A percentile compares a stretch with the other conserved stretches of the same genome.
These are phyloP conservation scores for Podilymbus podiceps DNA, from an alignment of 2,113 vertebrate species.

Conservation along the genomic window DNA sequence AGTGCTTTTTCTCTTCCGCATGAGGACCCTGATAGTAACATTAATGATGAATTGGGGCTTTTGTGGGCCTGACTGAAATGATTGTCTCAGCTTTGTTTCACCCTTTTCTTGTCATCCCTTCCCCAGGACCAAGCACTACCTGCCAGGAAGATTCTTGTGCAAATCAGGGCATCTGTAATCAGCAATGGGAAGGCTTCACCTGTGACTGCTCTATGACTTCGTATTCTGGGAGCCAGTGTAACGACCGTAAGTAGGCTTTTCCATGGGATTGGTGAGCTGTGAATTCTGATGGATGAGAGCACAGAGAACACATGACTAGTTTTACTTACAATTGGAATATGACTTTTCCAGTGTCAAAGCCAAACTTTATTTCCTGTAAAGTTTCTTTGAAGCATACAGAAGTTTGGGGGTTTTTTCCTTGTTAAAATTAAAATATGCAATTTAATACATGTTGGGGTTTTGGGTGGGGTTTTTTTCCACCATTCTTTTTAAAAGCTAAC, in stretches of 20 bases:
- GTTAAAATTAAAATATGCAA: background rate
- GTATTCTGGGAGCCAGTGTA: constrained; percentile 92
- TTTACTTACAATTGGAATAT: background rate
- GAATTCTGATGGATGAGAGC: background rate
- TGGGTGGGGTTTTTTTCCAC: background rate
- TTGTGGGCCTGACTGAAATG: background rate
- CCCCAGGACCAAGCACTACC: constrained; percentile 89
- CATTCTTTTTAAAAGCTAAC: background rate
- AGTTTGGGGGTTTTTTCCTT: background rate
- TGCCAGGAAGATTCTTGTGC: constrained; percentile 97
- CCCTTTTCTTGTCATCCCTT: background rate
- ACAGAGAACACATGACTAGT: background rate
- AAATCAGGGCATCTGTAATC: constrained; percentile 96
- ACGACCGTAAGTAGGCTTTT: constrained; percentile 89
- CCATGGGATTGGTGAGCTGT: background rate
- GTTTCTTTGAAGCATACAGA: background rate
- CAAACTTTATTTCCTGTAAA: background rate
- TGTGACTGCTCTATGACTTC: constrained; percentile 99
- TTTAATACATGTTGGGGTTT: background rate
- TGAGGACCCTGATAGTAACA: background rate
- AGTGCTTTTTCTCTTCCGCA: constrained; percentile 9
- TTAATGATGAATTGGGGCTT: background rate
- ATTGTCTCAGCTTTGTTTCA: background rate
- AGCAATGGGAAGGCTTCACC: constrained; percentile 97
- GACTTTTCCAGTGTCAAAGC: background rate